Conservation (phyloP, 2,888 invertebrate species). For the Rosalia funebris region DNA sequence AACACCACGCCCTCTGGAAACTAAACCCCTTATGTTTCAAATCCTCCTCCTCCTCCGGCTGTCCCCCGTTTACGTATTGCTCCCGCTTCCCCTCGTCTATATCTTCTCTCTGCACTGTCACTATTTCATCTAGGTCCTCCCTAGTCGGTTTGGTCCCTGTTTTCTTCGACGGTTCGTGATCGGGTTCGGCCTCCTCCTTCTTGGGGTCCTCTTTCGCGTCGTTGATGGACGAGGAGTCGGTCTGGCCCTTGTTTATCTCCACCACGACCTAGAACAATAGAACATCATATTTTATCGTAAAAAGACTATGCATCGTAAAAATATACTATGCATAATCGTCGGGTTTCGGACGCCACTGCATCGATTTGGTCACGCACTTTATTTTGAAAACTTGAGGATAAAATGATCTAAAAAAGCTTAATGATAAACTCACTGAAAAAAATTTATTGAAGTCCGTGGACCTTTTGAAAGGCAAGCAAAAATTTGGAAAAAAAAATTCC, state of each 20-base stretch:
- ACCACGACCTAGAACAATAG: constrained; percentile 54
- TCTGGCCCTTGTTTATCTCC: constrained; percentile 57
- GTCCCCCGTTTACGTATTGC: constrained; percentile 28
- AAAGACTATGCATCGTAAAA: too few relatives aligned
- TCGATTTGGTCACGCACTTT: too few relatives aligned
- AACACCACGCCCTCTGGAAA: constrained; percentile 68
- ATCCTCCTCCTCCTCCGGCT: constrained; percentile 30
- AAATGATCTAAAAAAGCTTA: too few relatives aligned
- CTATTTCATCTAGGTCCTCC: constrained; percentile 56
- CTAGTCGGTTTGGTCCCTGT: constrained; percentile 19
- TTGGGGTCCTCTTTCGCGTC: constrained; percentile 20
- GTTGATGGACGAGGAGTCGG: constrained; percentile 12
- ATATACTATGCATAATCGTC: too few relatives aligned
- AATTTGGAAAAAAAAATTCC: too few relatives aligned
- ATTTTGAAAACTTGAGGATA: too few relatives aligned
- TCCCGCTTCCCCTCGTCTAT: constrained; percentile 33
- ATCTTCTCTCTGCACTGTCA: constrained; percentile 49
- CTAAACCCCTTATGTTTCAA: constrained; percentile 60
- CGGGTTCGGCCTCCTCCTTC: constrained; percentile 22
- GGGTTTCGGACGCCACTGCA: too few relatives aligned
- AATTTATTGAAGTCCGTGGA: too few relatives aligned
- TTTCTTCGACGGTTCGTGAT: constrained; percentile 21
- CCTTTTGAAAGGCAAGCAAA: too few relatives aligned
- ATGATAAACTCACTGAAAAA: too few relatives aligned
- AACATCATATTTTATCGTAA: too few relatives aligned